Evolutionary conservation across 2,113 vertebrate species (phyloP).

Genomic region (Calypte anna): DNA sequence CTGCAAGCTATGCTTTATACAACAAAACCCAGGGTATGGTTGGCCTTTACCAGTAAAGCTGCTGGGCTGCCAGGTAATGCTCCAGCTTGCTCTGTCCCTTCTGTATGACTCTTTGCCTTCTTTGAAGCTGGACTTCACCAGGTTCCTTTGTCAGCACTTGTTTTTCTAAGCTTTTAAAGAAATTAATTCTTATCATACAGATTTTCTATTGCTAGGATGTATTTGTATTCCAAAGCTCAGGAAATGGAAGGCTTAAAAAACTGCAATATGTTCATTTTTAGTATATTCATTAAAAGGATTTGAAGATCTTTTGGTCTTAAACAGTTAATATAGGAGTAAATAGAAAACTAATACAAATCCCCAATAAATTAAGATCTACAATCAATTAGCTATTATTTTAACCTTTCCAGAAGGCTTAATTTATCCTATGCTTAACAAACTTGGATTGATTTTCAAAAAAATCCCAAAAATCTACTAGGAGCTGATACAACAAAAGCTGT

Average conservation of each 20-base stretch:
- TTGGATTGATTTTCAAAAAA: not conserved
- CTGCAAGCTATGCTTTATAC: not conserved
- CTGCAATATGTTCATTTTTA: conserved; percentile 29
- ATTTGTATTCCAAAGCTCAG: conserved; percentile 29
- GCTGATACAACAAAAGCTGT: conserved; percentile 9
- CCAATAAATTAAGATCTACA: not conserved
- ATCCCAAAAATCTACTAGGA: not conserved
- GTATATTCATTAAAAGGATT: not conserved
- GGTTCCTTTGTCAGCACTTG: conserved; percentile 1
- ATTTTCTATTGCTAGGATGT: not conserved
- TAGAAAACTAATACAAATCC: not conserved
- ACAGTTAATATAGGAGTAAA: not conserved
- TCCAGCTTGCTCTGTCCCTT: not conserved
- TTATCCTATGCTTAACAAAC: conserved; percentile 1
- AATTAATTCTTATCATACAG: not conserved
- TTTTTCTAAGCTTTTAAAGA: conserved; percentile 30
- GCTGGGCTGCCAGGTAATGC: not conserved
- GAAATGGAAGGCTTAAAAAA: conserved; percentile 32
- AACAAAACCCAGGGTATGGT: not conserved
- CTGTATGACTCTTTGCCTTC: not conserved
- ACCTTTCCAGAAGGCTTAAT: conserved; percentile 29
- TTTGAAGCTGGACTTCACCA: not conserved
- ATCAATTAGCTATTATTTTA: conserved; percentile 45
- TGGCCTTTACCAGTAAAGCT: not conserved
- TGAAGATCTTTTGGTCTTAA: conserved; percentile 7